Percentiles rank a stretch among this genome's conserved stretches.
Conservation (phyloP, 2,797 vertebrate species). For the Neosalanx taihuensis region DNA sequence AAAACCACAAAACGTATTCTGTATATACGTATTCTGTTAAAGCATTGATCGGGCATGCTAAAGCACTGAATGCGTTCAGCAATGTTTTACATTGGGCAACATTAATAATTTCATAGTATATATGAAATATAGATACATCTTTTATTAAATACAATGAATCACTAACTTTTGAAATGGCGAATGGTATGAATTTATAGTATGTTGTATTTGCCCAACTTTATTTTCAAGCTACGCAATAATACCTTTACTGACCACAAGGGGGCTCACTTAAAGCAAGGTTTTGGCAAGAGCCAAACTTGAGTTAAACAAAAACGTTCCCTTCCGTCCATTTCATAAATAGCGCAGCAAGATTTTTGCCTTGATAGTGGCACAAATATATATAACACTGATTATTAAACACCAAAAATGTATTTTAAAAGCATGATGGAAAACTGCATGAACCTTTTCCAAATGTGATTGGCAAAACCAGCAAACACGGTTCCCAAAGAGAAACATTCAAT, state of each 20-base stretch:
- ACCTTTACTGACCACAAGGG: slow-evolving; percentile 14
- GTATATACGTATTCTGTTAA: too few relatives aligned
- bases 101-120: too few relatives aligned
- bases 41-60: too few relatives aligned
- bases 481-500: not conserved
- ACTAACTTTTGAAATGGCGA: not conserved
- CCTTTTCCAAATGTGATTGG: not conserved
- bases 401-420: not conserved
- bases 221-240: slow-evolving; percentile 8
- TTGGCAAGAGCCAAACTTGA: not conserved
- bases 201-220: not conserved
- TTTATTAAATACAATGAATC: too few relatives aligned
- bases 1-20: not conserved
- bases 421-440: not conserved
- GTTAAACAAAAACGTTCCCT: not conserved
- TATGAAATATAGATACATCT: too few relatives aligned
- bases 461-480: not conserved
- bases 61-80: too few relatives aligned
- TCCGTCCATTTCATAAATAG: not conserved
- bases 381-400: not conserved
- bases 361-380: not conserved
- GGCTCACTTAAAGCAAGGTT: not conserved
- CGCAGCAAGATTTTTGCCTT: not conserved
- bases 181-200: not conserved
- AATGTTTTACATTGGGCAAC: not conserved